Base-by-base conservation (phyloP, 2,797 vertebrate genomes). In the Arremon brunneinucha region DNA sequence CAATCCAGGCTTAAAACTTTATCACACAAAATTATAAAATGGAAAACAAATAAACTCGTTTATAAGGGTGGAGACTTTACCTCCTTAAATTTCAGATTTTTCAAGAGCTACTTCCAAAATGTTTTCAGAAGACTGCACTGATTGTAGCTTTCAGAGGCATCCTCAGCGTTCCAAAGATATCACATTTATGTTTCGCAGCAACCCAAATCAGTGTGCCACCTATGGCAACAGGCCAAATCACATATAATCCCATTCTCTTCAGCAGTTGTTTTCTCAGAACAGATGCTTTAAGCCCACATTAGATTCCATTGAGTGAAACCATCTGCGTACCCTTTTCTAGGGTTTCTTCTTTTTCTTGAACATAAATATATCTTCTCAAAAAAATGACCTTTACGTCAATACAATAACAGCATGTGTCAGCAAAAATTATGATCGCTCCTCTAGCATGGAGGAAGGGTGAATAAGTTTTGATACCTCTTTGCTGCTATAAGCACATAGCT, bases 191-290 rank as follows among this genome's bases (percentile, higher is more conserved):
- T 69, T 92, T 75, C 72, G 44, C 57, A 74, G 52, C 47, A 86
- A 59, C 63, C 9, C 24, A 30, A 71, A 70, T 50, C 14, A 60
- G 8, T 83, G 41, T 91, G 80, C 57, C 37, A 67, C 76, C 43
- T 18, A 1, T 87, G 90, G 71, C 85, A 91, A 43, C 3, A 50
- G 18, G 43, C 90, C 89, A 93, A 93, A 94, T 91, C 79, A 80
- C 53, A 43, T 87, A 83, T 88, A 93, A 94, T 94, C 80, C 83
- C 57, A 68, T 88, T 94, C 75, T 85, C 82, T 94, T 71, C 44
- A 60, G 68, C 85, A 95, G 87, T 90, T 95, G 76, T 96, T 95
- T 94, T 94, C 87, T 77, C 60, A 67, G 93, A 94, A 93, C 87
- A 89, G 79, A 85, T 95, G 83, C 37, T 87, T 71, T 95, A 78